A percentile compares a stretch with the other conserved stretches of the same genome.
These are phyloP conservation scores for Tyria jacobaeae DNA, from an alignment of 2,888 invertebrate species.

Conservation along the genomic window DNA sequence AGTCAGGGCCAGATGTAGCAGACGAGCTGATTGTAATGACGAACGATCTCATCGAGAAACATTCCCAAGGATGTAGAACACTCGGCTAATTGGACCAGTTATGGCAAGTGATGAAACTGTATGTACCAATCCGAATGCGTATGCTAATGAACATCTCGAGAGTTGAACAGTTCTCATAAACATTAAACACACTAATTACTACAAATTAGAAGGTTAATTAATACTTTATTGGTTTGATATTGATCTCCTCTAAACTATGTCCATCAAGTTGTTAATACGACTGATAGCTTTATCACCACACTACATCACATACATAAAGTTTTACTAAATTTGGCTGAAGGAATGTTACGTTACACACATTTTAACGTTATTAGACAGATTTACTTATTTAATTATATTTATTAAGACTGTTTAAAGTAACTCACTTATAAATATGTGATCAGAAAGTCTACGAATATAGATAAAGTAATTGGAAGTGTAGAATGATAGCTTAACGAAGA, in stretches of 20 bases:
- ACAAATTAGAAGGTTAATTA: slow-evolving; percentile 24
- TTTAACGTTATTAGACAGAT: neutral
- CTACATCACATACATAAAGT: neutral
- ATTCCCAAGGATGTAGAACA: slow-evolving; percentile 36
- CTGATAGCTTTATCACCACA: neutral
- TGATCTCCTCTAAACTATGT: slow-evolving; percentile 3
- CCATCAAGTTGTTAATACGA: slow-evolving; percentile 1
- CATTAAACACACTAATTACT: slow-evolving; percentile 22
- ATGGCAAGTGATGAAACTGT: slow-evolving; percentile 16
- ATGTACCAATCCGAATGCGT: slow-evolving; percentile 12
- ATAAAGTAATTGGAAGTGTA: neutral
- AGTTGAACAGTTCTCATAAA: slow-evolving; percentile 16
- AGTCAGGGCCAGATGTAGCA: slow-evolving; percentile 3
- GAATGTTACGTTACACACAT: neutral
- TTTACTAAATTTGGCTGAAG: neutral
- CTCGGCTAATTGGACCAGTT: slow-evolving; percentile 39
- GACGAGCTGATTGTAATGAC: neutral
- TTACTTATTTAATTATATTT: neutral
- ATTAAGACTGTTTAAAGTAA: neutral
- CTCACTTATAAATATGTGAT: neutral
- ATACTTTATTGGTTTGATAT: slow-evolving; percentile 16
- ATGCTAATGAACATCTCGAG: slow-evolving; percentile 20
- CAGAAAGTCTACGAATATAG: neutral
- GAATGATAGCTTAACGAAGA: no score
- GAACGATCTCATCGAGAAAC: slow-evolving; percentile 20